These are phyloP conservation scores for Athene noctua DNA, from an alignment of 2,113 vertebrate genomes.

Conservation along the genomic window DNA sequence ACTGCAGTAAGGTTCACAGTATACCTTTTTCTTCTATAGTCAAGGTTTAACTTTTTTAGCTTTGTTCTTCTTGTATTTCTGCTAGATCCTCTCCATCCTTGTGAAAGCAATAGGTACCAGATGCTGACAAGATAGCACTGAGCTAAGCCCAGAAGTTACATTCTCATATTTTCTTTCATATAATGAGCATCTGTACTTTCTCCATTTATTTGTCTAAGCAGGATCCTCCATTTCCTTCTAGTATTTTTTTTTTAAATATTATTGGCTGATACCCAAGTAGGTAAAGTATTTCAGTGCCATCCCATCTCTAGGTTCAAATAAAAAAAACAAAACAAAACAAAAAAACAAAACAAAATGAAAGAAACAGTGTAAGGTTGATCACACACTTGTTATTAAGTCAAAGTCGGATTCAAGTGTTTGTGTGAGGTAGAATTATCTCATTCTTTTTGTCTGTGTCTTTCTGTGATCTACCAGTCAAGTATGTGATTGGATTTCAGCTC, in stretches of 20 bases:
- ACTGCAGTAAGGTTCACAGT: neutral
- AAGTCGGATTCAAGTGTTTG: slow-evolving; percentile 76
- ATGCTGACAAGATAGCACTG: neutral
- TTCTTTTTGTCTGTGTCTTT: slow-evolving; percentile 85
- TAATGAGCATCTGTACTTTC: neutral
- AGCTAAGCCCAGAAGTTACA: neutral
- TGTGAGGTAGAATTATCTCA: slow-evolving; percentile 88
- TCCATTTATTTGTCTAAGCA: neutral
- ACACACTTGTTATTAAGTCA: slow-evolving; percentile 77
- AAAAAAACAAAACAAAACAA: neutral
- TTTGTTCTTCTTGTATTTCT: neutral
- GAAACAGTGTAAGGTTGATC: slow-evolving; percentile 72
- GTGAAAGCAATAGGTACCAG: neutral
- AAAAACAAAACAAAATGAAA: neutral
- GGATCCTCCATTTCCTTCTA: neutral
- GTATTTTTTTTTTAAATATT: neutral
- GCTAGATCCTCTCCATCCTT: neutral
- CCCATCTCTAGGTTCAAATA: slow-evolving; percentile 13
- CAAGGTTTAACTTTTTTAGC: neutral
- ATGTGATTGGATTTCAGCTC: slow-evolving; percentile 99
- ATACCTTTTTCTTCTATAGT: neutral
- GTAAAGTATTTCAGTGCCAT: neutral
- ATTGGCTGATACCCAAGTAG: slow-evolving; percentile 14
- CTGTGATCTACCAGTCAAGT: slow-evolving; percentile 98
- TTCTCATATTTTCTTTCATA: neutral